Evolutionary conservation across 2,113 vertebrate species (phyloP), one percentile per base, ranked within the genome.

Genomic region (Paracyprichromis sp.): DNA sequence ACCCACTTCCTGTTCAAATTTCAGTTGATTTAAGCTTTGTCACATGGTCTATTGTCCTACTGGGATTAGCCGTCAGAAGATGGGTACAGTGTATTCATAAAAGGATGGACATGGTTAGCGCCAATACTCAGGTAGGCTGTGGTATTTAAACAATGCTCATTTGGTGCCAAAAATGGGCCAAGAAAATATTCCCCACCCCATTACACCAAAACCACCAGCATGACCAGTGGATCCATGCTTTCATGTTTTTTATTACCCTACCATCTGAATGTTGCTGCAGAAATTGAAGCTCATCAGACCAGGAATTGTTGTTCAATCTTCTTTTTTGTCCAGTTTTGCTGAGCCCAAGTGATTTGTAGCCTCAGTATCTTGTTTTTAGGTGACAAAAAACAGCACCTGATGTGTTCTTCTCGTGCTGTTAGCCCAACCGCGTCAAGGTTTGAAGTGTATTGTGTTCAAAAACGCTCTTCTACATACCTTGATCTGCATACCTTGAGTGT

Each of bases 241-340:
- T 76, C 66, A 24, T 71, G 24, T 3, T 76, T 43, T 73, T 45
- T 76, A 16, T 73, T 45, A 45, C 21, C 21, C 40, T 11, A 73
- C 21, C 13, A 26, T 45, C 69, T 45, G 13, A 73, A 73, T 26
- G 8, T 45, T 73, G 69, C 38, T 45, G 38, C 5, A 73, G 38
- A 73, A 73, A 26, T 26, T 0, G 2, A 73, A 45, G 40, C 69
- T 45, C 0, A 45, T 73, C 69, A 10, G 13, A 66, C 4, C 61
- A 38, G 61, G 19, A 0, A 66, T 21, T 1, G 4, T 13, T 66
- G 34, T 38, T 66, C 34, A 66, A 0, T 66, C 34, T 38, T 66
- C 34, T 38, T 66, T 66, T 66, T 38, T 66, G 61, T 66, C 4
- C 61, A 13, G 11, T 38, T 38, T 38, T 21, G 61, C 4, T 38